Evolutionary conservation across 2,113 vertebrate genomes (phyloP), one percentile per base, ranked within the genome.

Genomic region (Dissostichus mawsoni): DNA sequence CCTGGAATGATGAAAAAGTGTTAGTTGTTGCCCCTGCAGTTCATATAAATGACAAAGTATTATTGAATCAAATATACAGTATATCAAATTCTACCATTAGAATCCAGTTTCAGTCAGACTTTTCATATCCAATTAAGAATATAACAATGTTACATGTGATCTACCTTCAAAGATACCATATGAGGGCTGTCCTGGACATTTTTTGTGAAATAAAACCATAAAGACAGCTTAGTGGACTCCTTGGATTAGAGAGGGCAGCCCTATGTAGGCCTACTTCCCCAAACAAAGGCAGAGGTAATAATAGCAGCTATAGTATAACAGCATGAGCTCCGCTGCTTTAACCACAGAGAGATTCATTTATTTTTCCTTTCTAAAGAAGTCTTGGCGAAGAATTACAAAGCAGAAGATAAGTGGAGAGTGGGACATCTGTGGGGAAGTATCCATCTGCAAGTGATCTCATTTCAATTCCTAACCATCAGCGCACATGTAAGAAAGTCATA

Each of bases 361-460:
- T 72, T 84, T 71, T 70, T 55, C 14, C 10, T 51, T 83, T 87
- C 67, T 25, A 62, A 25, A 78, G 5, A 59, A 76, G 59, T 81
- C 67, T 85, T 81, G 77, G 81, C 73, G 45, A 78, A 87, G 74
- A 80, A 75, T 84, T 68, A 64, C 47, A 83, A 83, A 83, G 91
- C 59, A 74, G 81, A 63, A 70, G 78, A 85, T 61, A 74, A 89
- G 79, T 74, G 48, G 68, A 68, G 81, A 51, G 80, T 48, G 69
- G 10, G 36, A 77, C 85, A 88, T 91, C 89, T 89, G 90, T 78
- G 17, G 81, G 78, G 85, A 93, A 76, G 86, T 74, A 88, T 87
- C 83, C 87, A 87, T 85, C 89, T 84, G 90, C 0, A 45, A 90
- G 44, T 74, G 82, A 86, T 90, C 80, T 89, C 51, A 57, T 80